Evolutionary conservation across 2,888 invertebrate genomes (phyloP), one percentile per base, ranked within the genome.

Genomic region (Tachina fera): DNA sequence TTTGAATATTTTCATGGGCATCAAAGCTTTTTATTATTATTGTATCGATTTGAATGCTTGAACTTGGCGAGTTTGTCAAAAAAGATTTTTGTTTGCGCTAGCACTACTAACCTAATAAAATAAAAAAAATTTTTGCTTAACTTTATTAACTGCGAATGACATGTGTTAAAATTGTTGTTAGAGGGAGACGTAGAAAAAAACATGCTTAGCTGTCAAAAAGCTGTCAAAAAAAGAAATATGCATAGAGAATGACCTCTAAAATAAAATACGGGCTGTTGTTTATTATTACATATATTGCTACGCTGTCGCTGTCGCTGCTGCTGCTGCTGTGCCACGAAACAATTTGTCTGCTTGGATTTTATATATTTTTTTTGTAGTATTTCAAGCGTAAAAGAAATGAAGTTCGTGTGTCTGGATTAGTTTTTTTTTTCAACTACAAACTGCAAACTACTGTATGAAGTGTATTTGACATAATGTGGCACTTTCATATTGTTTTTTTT

Each of bases 201-300:
- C 75, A 76, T 87, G 88, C 88, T 89, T 91, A 91, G 90, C 90
- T 91, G 90, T 91, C 91, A 91, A 89, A 90, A 87, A 86, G 87
- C 89, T 89, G 88, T 89, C 90, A 91, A 87, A 89, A 88, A 88
- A 84, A 78, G 68, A 81, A 75, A 76, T 84, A 78, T 80, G 80
- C 81, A 86, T 78, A 71, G 72, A 77, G 79, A 76, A 77, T 90
- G 90, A 90, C 91, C 90, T 90, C 89, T 90, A 87, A 81, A 87
- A 86, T 87, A 87, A 83, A 75, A 84, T 47, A 67, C 74, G 76
- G 72, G 47, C 79, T 75, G 74, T 53, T 49, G 22, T 81, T 81
- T 65, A 49, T 70, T 74, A 43, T 77, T 63, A 41, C 63, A n/a
- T n/a, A n/a, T n/a, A 49, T 19, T 71, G 31, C 1, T 51, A 10